Percentiles rank a stretch among this genome's conserved stretches.
Evolutionary conservation across 2,888 invertebrate species (phyloP).

Genomic region (Acrobasis repandana): DNA sequence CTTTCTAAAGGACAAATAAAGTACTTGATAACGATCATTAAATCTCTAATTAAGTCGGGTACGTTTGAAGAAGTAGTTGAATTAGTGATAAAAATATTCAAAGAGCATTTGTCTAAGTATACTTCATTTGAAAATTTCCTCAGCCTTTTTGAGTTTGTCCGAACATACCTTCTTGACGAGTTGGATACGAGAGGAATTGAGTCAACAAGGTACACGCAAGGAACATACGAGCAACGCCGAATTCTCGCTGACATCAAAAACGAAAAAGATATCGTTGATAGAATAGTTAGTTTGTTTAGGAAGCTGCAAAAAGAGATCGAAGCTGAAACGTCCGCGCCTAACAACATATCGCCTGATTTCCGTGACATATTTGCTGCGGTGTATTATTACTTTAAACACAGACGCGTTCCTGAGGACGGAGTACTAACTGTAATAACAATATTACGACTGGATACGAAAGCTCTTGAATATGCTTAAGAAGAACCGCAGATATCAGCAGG

Average conservation of each 20-base stretch:
- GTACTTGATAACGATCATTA: slow-evolving; percentile 1
- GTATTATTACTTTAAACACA: slow-evolving; percentile 12
- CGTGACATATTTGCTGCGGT: slow-evolving; percentile 11
- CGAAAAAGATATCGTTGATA: background rate
- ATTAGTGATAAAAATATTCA: slow-evolving; percentile 13
- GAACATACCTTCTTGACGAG: background rate
- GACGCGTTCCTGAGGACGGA: slow-evolving; percentile 1
- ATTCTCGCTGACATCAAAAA: slow-evolving; percentile 8
- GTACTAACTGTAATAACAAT: slow-evolving; percentile 6
- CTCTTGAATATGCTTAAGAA: background rate
- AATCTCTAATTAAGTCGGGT: background rate
- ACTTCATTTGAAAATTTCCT: slow-evolving; percentile 14
- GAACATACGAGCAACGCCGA: background rate
- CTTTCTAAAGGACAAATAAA: background rate
- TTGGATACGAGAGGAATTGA: slow-evolving; percentile 1
- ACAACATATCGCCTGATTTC: slow-evolving; percentile 10
- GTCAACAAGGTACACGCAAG: slow-evolving; percentile 1
- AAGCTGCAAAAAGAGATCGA: background rate
- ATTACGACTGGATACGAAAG: slow-evolving; percentile 12
- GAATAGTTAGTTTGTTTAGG: background rate
- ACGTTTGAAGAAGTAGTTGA: slow-evolving; percentile 10
- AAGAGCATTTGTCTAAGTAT: background rate
- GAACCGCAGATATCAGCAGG: background rate
- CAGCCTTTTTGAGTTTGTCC: slow-evolving; percentile 12
- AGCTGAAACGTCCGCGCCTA: background rate